phyloP scores from a whole-genome alignment of 2,797 vertebrate genomes.

The Mormyrops boulengeri region DNA sequence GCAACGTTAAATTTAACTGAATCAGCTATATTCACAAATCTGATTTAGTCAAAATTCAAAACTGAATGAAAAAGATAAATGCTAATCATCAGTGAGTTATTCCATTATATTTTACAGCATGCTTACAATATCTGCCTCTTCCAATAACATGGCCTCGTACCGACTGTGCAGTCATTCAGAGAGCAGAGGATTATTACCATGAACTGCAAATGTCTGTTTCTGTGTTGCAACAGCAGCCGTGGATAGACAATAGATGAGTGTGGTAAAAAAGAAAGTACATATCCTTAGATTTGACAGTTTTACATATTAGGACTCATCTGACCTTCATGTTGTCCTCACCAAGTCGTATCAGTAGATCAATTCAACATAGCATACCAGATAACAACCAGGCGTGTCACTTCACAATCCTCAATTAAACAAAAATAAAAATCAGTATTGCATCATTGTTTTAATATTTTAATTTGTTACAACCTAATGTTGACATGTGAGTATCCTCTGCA shows the following conservation, averaged over 20 bases:
- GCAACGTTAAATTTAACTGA: not conserved
- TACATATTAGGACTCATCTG: not conserved
- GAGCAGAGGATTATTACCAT: not conserved
- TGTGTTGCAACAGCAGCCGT: not conserved
- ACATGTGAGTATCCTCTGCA: not conserved
- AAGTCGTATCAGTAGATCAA: not conserved
- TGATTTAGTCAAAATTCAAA: not conserved
- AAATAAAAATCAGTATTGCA: not conserved
- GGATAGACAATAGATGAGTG: not conserved
- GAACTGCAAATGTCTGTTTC: not conserved
- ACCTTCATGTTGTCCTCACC: not conserved
- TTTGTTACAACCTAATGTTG: not conserved
- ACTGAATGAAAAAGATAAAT: not conserved
- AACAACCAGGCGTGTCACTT: not conserved
- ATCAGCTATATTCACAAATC: not conserved
- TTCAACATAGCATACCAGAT: not conserved
- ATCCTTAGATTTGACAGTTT: not conserved
- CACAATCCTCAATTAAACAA: not conserved
- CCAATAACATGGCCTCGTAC: not conserved
- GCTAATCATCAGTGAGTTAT: not conserved
- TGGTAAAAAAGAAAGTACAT: not conserved
- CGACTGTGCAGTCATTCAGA: not conserved
- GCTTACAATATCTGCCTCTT: not conserved
- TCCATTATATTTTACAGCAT: not conserved
- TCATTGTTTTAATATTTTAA: not conserved